Percentiles rank a stretch among this genome's conserved stretches.
Conservation (phyloP, 2,797 vertebrate species). For the Synanceia verrucosa region DNA sequence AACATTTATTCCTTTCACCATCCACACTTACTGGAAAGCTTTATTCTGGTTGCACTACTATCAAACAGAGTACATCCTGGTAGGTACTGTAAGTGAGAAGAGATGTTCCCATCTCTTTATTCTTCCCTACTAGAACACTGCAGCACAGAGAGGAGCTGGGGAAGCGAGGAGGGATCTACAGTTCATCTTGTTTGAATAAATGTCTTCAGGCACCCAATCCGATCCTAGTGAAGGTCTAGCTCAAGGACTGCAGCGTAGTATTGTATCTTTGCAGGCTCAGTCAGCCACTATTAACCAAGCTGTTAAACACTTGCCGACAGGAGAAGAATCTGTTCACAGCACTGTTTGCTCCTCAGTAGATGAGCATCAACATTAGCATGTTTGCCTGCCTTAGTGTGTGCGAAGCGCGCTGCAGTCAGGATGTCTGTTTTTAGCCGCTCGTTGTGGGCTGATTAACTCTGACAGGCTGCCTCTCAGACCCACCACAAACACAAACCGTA, state of each 20-base stretch:
- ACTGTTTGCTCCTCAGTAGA: conserved; percentile 13
- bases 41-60: conserved; percentile 5
- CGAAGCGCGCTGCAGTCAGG: conserved; percentile 65
- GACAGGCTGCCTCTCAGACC: conserved; percentile 82
- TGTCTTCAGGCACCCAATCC: conserved; percentile 57
- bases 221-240: conserved; percentile 34
- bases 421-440: conserved; percentile 78
- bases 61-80: conserved; percentile 26
- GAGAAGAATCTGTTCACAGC: conserved; percentile 44
- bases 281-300: conserved; percentile 50
- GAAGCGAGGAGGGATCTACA: conserved; percentile 43
- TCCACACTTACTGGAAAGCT: neutral
- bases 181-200: conserved; percentile 73
- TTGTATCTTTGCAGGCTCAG: conserved; percentile 48
- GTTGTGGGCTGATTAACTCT: conserved; percentile 78
- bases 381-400: conserved; percentile 33
- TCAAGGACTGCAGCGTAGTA: conserved; percentile 22
- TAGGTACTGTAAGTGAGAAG: conserved; percentile 12
- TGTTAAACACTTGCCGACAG: conserved; percentile 42
- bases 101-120: conserved; percentile 24
- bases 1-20: conserved; percentile 6
- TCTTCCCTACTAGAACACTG: conserved; percentile 21
- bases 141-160: conserved; percentile 41
- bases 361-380: conserved; percentile 32
- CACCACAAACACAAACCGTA: conserved; percentile 70